Conservation (phyloP, 2,888 invertebrate genomes). For the Ichneumoninae sp. region DNA sequence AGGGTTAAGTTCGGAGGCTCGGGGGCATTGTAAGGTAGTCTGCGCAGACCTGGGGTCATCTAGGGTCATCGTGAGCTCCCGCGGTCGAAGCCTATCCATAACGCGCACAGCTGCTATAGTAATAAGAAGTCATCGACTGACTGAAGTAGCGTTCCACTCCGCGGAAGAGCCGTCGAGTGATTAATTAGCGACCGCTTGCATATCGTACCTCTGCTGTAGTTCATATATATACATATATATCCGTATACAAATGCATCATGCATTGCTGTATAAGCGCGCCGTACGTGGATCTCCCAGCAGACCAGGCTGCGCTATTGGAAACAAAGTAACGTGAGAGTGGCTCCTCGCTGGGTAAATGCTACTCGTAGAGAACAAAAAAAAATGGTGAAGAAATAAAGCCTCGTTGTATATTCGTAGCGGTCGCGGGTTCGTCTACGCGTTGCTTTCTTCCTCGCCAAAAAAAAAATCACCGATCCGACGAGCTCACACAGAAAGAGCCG, state of each 20-base stretch:
- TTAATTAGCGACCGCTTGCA: constrained; percentile 43
- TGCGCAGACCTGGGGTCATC: constrained; percentile 37
- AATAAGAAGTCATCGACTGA: constrained; percentile 29
- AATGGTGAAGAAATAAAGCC: background rate
- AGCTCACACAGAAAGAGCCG: background rate
- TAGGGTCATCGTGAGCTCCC: constrained; percentile 44
- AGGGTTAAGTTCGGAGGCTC: constrained; percentile 40
- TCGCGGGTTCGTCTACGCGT: background rate
- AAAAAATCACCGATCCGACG: background rate
- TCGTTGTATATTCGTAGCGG: constrained; percentile 2
- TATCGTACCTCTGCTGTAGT: background rate
- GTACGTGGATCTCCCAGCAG: background rate
- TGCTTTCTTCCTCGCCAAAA: constrained; percentile 12
- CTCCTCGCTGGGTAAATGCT: background rate
- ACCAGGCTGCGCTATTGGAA: constrained; percentile 47
- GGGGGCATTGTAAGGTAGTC: constrained; percentile 35
- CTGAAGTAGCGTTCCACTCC: constrained; percentile 51
- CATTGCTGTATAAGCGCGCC: background rate
- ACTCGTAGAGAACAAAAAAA: background rate
- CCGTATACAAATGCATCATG: background rate
- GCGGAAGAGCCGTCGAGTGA: constrained; percentile 45
- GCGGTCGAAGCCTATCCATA: constrained; percentile 34
- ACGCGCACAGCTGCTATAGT: background rate
- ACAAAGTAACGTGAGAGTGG: constrained; percentile 69
- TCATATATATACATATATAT: background rate